Percentiles rank a stretch among this genome's conserved stretches.
phyloP scores from a whole-genome alignment of 1,140 invertebrate species.

The Magallana ariakensis region DNA sequence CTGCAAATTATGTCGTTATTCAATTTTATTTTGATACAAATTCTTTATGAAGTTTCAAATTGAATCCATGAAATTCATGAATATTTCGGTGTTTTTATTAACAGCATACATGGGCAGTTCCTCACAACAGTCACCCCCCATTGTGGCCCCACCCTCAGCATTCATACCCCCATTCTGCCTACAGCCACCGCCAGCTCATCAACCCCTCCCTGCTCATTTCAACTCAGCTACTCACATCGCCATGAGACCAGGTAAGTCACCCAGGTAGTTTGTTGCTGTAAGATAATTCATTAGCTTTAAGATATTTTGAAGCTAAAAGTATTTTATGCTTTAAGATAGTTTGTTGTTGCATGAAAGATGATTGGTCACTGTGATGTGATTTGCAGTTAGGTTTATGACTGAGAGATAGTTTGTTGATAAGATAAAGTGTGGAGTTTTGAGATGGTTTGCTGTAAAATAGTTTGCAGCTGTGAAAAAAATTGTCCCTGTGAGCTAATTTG shows the following conservation, averaged over 20 bases:
- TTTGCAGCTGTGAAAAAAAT: too few relatives aligned
- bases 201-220: conserved; percentile 74
- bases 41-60: neutral
- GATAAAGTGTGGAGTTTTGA: too few relatives aligned
- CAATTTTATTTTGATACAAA: too few relatives aligned
- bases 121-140: conserved; percentile 38
- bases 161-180: conserved; percentile 70
- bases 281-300: neutral
- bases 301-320: too few relatives aligned
- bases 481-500: too few relatives aligned
- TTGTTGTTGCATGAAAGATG: too few relatives aligned
- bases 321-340: too few relatives aligned
- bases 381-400: too few relatives aligned
- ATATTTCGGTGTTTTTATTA: conserved; percentile 18
- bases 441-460: too few relatives aligned
- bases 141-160: conserved; percentile 49
- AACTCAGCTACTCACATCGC: conserved; percentile 75
- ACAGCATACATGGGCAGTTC: conserved; percentile 51
- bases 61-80: neutral
- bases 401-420: too few relatives aligned
- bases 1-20: too few relatives aligned
- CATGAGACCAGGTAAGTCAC: conserved; percentile 75
- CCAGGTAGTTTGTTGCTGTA: neutral
- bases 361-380: too few relatives aligned
- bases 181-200: conserved; percentile 73